phyloP scores from a whole-genome alignment of 2,888 invertebrate genomes.

The Plagiodera versicolora region DNA sequence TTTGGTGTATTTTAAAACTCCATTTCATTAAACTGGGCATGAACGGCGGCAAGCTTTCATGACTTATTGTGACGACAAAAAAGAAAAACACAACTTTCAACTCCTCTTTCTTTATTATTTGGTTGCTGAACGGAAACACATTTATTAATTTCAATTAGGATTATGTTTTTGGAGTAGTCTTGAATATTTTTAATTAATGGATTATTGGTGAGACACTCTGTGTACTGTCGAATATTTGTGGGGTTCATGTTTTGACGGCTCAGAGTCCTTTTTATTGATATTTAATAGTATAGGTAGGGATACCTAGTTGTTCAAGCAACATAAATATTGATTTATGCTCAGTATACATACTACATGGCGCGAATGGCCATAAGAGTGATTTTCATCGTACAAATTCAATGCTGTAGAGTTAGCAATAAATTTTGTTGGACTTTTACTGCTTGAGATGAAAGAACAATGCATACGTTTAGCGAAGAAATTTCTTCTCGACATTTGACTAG shows the following conservation, averaged over 20 bases:
- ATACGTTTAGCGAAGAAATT: neutral
- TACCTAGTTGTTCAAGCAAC: neutral
- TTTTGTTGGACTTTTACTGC: neutral
- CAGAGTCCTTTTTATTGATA: neutral
- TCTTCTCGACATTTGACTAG: neutral
- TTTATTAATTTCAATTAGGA: too few species aligned
- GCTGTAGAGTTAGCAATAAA: neutral
- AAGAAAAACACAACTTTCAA: neutral
- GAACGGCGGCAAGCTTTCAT: neutral
- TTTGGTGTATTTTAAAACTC: conserved; percentile 35
- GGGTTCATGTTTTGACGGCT: neutral
- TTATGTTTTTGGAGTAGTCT: too few species aligned
- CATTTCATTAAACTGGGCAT: conserved; percentile 12
- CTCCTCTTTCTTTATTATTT: neutral
- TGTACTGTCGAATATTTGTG: too few species aligned
- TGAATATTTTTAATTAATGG: too few species aligned
- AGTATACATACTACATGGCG: neutral
- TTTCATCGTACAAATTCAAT: neutral
- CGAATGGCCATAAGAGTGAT: neutral
- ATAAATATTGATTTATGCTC: neutral
- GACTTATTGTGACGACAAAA: neutral
- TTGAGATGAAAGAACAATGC: neutral
- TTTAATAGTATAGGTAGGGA: neutral
- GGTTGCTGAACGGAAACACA: too few species aligned
- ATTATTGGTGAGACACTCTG: too few species aligned